Conservation (phyloP, 2,797 vertebrate species). For the Galagoides demidoff region DNA sequence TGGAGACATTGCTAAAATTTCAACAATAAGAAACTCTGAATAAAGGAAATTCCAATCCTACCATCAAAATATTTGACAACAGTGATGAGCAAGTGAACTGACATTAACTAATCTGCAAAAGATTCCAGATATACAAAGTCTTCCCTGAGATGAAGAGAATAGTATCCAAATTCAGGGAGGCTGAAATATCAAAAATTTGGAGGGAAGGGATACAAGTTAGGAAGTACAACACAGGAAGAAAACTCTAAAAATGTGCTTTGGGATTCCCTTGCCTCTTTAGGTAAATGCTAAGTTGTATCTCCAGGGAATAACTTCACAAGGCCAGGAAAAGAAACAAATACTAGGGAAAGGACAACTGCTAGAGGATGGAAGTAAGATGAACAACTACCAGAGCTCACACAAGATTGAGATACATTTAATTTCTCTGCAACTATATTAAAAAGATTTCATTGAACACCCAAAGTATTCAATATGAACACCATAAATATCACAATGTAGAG, state of each 20-base stretch:
- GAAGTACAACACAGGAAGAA: neutral
- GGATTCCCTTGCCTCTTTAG: neutral
- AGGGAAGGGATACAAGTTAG: neutral
- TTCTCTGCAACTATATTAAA: neutral
- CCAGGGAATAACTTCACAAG: neutral
- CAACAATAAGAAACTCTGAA: neutral
- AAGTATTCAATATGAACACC: neutral
- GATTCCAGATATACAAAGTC: neutral
- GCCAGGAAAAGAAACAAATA: neutral
- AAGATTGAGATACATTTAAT: neutral
- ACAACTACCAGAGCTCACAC: neutral
- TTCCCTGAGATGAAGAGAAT: neutral
- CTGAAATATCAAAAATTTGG: neutral
- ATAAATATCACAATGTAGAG: neutral
- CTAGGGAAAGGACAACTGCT: neutral
- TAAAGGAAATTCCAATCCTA: neutral
- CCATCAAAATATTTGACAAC: neutral
- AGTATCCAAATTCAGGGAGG: neutral
- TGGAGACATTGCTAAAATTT: neutral
- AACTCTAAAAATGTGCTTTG: neutral
- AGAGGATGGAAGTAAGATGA: neutral
- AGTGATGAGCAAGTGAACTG: constrained; percentile 4
- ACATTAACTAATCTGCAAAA: neutral
- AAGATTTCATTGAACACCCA: neutral
- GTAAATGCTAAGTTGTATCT: neutral